These are phyloP conservation scores for Plectus sambesii DNA, from an alignment of 1,140 invertebrate genomes.

Conservation along the genomic window DNA sequence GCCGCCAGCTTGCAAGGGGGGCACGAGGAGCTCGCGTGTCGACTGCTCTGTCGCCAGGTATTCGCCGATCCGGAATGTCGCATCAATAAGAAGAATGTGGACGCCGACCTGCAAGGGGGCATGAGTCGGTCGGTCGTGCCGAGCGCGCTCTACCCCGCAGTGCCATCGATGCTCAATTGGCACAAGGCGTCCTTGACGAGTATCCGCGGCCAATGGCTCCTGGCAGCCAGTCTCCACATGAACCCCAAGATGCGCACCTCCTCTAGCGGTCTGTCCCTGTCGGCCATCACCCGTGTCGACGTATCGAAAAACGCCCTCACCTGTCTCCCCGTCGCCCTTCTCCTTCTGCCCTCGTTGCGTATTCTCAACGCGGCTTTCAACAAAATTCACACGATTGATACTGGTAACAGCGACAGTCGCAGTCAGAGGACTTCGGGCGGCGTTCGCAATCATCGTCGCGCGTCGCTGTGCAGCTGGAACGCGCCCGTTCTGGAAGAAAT, in stretches of 20 bases:
- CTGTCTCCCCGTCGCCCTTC: constrained; percentile 65
- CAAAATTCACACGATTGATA: constrained; percentile 23
- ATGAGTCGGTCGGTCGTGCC: constrained; percentile 30
- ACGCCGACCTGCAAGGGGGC: constrained; percentile 51
- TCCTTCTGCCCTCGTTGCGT: constrained; percentile 63
- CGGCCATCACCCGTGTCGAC: constrained; percentile 82
- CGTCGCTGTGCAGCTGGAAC: constrained; percentile 21
- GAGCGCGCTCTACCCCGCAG: constrained; percentile 65
- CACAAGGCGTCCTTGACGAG: constrained; percentile 61
- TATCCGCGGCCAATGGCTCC: constrained; percentile 66
- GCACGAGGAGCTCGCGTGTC: constrained; percentile 19
- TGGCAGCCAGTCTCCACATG: constrained; percentile 65
- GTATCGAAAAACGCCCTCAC: constrained; percentile 77
- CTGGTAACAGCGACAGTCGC: constrained; percentile 15
- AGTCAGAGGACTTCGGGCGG: constrained; percentile 23
- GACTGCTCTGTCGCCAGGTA: constrained; percentile 25
- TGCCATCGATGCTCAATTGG: constrained; percentile 86
- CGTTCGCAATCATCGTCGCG: constrained; percentile 17
- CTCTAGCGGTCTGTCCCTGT: constrained; percentile 59
- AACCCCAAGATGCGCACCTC: constrained; percentile 60
- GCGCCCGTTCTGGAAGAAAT: constrained; percentile 71
- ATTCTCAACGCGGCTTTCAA: constrained; percentile 25
- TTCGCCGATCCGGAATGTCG: constrained; percentile 44
- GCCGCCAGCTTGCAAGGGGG: constrained; percentile 28
- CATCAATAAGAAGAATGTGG: constrained; percentile 71